A percentile compares a stretch with the other conserved stretches of the same genome.
Conservation (phyloP, 2,888 invertebrate genomes). For the Peribatodes rhomboidaria region DNA sequence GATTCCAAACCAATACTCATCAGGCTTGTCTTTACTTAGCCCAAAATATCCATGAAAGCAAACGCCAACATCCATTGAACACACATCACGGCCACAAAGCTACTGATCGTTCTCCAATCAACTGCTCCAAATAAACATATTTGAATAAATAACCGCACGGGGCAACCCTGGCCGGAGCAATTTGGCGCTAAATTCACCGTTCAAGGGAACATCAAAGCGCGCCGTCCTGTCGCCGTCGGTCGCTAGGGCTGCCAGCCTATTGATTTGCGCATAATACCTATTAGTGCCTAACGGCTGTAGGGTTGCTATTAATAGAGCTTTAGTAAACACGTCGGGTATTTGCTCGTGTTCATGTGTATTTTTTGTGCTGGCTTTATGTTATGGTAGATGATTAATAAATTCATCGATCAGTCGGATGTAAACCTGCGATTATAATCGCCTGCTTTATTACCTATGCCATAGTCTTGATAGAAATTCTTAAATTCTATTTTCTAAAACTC, state of each 20-base stretch:
- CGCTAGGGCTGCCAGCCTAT: constrained; percentile 32
- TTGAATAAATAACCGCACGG: constrained; percentile 68
- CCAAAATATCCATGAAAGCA: constrained; percentile 8
- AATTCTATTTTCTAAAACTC: too few species aligned
- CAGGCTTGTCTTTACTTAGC: neutral
- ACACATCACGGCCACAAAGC: constrained; percentile 43
- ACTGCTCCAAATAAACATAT: constrained; percentile 70
- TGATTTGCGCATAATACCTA: constrained; percentile 41
- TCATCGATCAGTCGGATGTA: too few species aligned
- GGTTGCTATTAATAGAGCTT: constrained; percentile 27
- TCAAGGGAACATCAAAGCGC: constrained; percentile 65
- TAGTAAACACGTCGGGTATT: constrained; percentile 24
- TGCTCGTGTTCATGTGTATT: constrained; percentile 16
- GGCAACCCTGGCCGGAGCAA: constrained; percentile 65
- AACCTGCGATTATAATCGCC: too few species aligned
- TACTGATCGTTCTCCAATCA: constrained; percentile 60
- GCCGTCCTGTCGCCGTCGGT: constrained; percentile 44
- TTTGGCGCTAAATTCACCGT: constrained; percentile 70
- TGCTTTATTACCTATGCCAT: too few species aligned
- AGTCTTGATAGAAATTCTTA: too few species aligned
- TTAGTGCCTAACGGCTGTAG: constrained; percentile 24
- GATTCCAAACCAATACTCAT: too few species aligned
- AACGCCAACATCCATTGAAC: constrained; percentile 27
- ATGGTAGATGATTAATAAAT: too few species aligned
- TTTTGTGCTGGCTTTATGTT: neutral